Percentiles rank a stretch among this genome's conserved stretches.
These are phyloP conservation scores for Platycheirus albimanus DNA, from an alignment of 2,888 invertebrate species.

Conservation along the genomic window DNA sequence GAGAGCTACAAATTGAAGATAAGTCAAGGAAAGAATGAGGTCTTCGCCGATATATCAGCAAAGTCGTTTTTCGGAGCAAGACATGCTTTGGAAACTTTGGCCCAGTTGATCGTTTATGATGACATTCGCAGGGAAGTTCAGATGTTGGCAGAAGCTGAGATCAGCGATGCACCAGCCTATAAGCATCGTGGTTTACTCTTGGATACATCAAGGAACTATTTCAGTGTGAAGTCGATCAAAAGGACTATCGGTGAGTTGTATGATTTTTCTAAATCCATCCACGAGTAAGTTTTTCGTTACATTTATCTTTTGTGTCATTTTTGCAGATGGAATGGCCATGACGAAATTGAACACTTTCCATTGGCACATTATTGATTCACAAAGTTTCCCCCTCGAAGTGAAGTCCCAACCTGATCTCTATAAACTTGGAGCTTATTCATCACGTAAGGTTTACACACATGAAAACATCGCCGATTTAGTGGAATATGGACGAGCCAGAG, in stretches of 20 bases:
- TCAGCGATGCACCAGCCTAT: conserved; percentile 92
- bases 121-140: conserved; percentile 83
- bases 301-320: background rate
- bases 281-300: no score
- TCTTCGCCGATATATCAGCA: conserved; percentile 84
- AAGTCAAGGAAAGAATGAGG: conserved; percentile 80
- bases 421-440: conserved; percentile 90
- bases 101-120: conserved; percentile 81
- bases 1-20: conserved; percentile 83
- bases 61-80: conserved; percentile 86
- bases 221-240: conserved; percentile 88
- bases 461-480: conserved; percentile 85
- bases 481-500: conserved; percentile 88
- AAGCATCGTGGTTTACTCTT: conserved; percentile 93
- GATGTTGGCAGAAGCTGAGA: conserved; percentile 86
- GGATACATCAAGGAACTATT: conserved; percentile 95
- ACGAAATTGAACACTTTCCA: conserved; percentile 97
- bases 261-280: no score
- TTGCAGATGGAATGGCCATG: conserved; percentile 92
- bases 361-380: conserved; percentile 97
- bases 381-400: conserved; percentile 95
- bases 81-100: conserved; percentile 85
- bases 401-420: conserved; percentile 88
- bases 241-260: conserved; percentile 86
- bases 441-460: conserved; percentile 87